phyloP scores from a whole-genome alignment of 2,113 vertebrate species.

The Argyrosomus japonicus region DNA sequence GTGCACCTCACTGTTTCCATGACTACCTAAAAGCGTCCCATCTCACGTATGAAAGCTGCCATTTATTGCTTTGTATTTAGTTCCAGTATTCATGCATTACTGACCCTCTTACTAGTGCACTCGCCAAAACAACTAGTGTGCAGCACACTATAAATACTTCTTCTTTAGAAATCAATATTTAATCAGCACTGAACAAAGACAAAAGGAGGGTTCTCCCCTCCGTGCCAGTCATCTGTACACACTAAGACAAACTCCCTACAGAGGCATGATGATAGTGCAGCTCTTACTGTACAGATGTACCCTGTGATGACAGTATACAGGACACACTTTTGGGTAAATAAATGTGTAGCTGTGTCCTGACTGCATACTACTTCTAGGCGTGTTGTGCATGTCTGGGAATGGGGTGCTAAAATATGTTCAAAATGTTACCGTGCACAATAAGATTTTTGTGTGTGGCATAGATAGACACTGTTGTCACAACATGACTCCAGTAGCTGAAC shows the following conservation, averaged over 20 bases:
- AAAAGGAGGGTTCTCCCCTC: too few species aligned
- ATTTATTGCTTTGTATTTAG: not conserved
- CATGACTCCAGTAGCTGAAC: not conserved
- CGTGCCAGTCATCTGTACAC: too few species aligned
- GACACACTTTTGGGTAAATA: not conserved
- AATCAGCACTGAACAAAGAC: not conserved
- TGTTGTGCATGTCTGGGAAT: not conserved
- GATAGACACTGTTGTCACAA: not conserved
- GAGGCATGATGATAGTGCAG: not conserved
- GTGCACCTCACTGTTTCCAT: constrained; percentile 26
- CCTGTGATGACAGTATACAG: too few species aligned
- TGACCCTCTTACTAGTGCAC: not conserved
- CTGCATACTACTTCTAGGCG: not conserved
- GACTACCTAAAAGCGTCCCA: constrained; percentile 42
- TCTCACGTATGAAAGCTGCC: not conserved
- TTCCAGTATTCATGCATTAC: not conserved
- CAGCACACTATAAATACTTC: too few species aligned
- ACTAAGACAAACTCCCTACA: not conserved
- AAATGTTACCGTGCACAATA: not conserved
- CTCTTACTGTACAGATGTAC: not conserved
- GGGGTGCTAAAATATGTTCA: not conserved
- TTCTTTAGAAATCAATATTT: not conserved
- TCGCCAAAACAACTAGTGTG: not conserved
- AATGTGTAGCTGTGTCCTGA: not conserved
- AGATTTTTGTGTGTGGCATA: not conserved